Evolutionary conservation across 2,888 invertebrate genomes (phyloP).

Genomic region (Alentia gelatinosa): DNA sequence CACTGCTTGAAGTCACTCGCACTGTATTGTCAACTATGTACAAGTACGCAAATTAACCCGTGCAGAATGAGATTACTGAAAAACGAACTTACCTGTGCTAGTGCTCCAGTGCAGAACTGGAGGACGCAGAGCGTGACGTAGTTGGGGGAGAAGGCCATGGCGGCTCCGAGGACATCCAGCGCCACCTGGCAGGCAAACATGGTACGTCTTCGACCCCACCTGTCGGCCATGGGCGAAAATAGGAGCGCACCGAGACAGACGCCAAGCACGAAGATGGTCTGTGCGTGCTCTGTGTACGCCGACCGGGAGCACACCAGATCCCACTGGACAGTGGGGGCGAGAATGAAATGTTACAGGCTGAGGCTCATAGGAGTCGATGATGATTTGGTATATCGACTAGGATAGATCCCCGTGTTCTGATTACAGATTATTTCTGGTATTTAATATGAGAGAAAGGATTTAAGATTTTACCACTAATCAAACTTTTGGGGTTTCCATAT

Average conservation of each 20-base stretch:
- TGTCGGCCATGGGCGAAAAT: constrained; percentile 68
- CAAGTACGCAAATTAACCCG: too few relatives aligned
- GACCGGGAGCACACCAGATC: constrained; percentile 67
- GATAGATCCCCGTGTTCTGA: too few relatives aligned
- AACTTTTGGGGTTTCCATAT: too few relatives aligned
- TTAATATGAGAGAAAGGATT: too few relatives aligned
- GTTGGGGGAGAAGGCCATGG: constrained; percentile 61
- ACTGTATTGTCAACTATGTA: too few relatives aligned
- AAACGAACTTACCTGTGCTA: constrained; percentile 21
- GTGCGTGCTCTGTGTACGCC: constrained; percentile 66
- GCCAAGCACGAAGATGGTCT: constrained; percentile 69
- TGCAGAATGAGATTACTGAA: too few relatives aligned
- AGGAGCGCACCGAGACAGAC: constrained; percentile 68
- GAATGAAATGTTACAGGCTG: too few relatives aligned
- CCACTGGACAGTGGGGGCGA: not conserved
- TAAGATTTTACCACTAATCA: too few relatives aligned
- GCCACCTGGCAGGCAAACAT: constrained; percentile 57
- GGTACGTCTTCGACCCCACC: constrained; percentile 65
- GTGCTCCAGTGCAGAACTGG: constrained; percentile 57
- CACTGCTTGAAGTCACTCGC: too few relatives aligned
- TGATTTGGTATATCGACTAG: too few relatives aligned
- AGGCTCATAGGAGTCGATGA: too few relatives aligned
- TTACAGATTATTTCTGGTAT: too few relatives aligned
- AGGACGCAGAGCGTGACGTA: constrained; percentile 62
- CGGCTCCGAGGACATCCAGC: constrained; percentile 52